Evolutionary conservation across 1,140 invertebrate species (phyloP).

Genomic region (Gryllus bimaculatus): DNA sequence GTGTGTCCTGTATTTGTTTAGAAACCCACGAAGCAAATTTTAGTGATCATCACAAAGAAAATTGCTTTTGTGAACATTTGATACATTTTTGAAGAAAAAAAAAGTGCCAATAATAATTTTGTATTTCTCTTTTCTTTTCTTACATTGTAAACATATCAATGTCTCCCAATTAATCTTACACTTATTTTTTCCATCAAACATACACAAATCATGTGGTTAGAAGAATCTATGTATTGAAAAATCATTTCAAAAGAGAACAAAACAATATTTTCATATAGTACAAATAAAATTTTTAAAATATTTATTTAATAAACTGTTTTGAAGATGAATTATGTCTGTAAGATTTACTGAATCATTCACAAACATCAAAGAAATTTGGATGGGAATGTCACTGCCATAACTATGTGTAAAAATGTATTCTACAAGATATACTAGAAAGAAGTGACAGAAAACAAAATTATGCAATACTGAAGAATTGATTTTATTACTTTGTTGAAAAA

Average conservation of each 20-base stretch:
- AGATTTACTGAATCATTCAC: too few species aligned
- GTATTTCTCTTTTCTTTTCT: background rate
- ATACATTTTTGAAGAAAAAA: background rate
- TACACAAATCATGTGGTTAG: background rate
- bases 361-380: too few species aligned
- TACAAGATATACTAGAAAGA: too few species aligned
- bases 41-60: background rate
- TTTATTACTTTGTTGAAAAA: too few species aligned
- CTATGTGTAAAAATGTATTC: too few species aligned
- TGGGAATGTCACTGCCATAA: too few species aligned
- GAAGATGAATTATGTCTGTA: background rate
- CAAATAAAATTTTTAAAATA: background rate
- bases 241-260: background rate
- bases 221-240: background rate
- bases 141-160: conserved; percentile 2
- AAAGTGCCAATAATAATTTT: background rate
- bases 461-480: too few species aligned
- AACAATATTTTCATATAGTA: background rate
- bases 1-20: background rate
- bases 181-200: background rate
- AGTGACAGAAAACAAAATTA: too few species aligned
- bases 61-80: background rate
- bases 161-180: background rate
- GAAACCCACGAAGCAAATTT: background rate
- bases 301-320: background rate